Conservation (phyloP, 1,140 invertebrate species). For the Odontomachus brunneus region DNA sequence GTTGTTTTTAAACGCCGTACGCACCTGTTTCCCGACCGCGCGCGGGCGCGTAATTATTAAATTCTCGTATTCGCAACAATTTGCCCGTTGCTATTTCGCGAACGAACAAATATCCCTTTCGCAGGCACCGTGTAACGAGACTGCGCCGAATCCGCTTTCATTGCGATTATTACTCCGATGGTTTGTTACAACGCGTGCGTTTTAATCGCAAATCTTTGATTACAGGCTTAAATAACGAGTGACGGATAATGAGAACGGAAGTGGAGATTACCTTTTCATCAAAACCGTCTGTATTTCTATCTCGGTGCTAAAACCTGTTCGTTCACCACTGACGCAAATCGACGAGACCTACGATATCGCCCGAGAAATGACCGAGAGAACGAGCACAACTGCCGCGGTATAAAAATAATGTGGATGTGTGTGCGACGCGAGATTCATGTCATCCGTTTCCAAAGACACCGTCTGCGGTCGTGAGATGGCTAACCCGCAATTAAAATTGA, state of each 20-base stretch:
- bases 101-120: neutral
- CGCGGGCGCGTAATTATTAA: slow-evolving; percentile 33
- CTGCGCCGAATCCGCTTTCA: neutral
- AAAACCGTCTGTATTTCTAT: slow-evolving; percentile 20
- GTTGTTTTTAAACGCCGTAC: slow-evolving; percentile 14
- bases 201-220: slow-evolving; percentile 8
- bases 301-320: neutral
- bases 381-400: no score
- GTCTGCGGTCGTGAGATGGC: no score
- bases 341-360: neutral
- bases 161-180: neutral
- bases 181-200: neutral
- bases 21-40: neutral
- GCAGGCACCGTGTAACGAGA: slow-evolving; percentile 4
- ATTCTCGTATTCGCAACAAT: slow-evolving; percentile 33
- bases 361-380: no score
- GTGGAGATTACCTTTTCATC: neutral
- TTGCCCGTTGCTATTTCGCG: neutral
- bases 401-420: no score
- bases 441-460: no score
- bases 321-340: neutral
- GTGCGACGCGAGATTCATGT: no score
- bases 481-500: neutral
- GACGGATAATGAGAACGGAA: neutral
- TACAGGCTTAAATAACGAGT: slow-evolving; percentile 5